Percentiles rank a stretch among this genome's conserved stretches.
phyloP scores from a whole-genome alignment of 2,888 invertebrate genomes.

The Aleiodes testaceus region DNA sequence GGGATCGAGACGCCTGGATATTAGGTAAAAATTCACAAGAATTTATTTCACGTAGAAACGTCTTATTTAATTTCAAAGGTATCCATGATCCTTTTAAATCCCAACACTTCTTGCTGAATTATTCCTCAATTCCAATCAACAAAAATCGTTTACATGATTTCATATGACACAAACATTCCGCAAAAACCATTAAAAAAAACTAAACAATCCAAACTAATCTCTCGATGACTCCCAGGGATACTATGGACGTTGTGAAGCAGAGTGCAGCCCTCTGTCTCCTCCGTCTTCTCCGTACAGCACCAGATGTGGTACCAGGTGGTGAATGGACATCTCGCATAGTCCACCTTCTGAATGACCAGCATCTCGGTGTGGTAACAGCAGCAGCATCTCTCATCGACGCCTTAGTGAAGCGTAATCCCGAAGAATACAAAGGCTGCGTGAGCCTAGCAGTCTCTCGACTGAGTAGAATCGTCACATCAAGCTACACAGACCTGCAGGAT shows the following conservation, averaged over 20 bases:
- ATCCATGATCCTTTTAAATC: no score
- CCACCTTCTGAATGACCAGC: conserved; percentile 98
- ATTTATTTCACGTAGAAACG: background rate
- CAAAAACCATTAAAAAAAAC: no score
- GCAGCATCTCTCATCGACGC: conserved; percentile 98
- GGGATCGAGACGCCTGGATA: conserved; percentile 57
- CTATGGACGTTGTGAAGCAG: conserved; percentile 99
- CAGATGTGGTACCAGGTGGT: conserved; percentile 96
- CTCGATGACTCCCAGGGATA: conserved; percentile 79
- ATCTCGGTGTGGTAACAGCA: conserved; percentile 99
- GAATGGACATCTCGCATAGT: conserved; percentile 99
- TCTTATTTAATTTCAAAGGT: background rate
- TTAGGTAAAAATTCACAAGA: conserved; percentile 53
- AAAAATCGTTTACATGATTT: no score
- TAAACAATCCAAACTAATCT: background rate
- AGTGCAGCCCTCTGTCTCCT: conserved; percentile 98
- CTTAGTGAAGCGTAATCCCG: conserved; percentile 98
- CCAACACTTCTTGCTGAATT: no score
- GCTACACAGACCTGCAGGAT: conserved; percentile 99
- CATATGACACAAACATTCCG: no score
- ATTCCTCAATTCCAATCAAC: no score
- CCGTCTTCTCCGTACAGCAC: conserved; percentile 93
- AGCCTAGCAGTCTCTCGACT: conserved; percentile 97
- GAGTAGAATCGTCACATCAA: conserved; percentile 98
- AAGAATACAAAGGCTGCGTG: conserved; percentile 99